Evolutionary conservation across 2,113 vertebrate genomes (phyloP).

Genomic region (Zingel zingel): DNA sequence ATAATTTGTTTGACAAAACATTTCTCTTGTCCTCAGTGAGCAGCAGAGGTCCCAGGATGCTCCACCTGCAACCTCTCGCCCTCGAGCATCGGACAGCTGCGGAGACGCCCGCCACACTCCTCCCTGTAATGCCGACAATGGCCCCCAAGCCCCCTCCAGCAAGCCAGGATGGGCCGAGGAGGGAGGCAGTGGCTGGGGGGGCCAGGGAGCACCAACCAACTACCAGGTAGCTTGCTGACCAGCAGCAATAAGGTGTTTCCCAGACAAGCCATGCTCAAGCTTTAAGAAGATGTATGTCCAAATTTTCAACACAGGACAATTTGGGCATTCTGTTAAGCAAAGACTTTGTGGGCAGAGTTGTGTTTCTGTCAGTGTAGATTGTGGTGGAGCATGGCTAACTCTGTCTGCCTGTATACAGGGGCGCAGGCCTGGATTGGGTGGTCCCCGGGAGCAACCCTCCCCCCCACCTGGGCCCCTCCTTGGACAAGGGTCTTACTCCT

Average conservation of each 20-base stretch:
- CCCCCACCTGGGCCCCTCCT: conserved; percentile 83
- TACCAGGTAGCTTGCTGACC: conserved; percentile 85
- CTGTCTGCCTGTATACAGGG: conserved; percentile 82
- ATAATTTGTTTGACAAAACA: neutral
- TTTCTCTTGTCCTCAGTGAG: conserved; percentile 59
- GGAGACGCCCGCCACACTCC: conserved; percentile 80
- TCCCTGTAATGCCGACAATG: conserved; percentile 82
- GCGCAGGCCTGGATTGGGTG: conserved; percentile 82
- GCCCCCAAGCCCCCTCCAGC: conserved; percentile 82
- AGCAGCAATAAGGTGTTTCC: neutral
- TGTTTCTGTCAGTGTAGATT: conserved; percentile 58
- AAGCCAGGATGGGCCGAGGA: conserved; percentile 90
- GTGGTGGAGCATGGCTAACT: conserved; percentile 69
- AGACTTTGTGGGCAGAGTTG: conserved; percentile 13
- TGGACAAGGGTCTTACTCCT: conserved; percentile 84
- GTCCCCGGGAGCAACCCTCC: conserved; percentile 82
- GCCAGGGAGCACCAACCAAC: conserved; percentile 79
- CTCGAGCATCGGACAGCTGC: conserved; percentile 79
- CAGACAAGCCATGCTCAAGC: neutral
- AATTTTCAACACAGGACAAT: neutral
- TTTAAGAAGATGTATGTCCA: conserved; percentile 3
- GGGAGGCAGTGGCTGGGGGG: conserved; percentile 78
- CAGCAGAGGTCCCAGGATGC: conserved; percentile 79
- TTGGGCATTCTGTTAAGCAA: neutral
- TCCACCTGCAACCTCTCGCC: conserved; percentile 65